Evolutionary conservation across 1,140 invertebrate genomes (phyloP), one percentile per base, ranked within the genome.

Genomic region (Prorops nasuta): DNA sequence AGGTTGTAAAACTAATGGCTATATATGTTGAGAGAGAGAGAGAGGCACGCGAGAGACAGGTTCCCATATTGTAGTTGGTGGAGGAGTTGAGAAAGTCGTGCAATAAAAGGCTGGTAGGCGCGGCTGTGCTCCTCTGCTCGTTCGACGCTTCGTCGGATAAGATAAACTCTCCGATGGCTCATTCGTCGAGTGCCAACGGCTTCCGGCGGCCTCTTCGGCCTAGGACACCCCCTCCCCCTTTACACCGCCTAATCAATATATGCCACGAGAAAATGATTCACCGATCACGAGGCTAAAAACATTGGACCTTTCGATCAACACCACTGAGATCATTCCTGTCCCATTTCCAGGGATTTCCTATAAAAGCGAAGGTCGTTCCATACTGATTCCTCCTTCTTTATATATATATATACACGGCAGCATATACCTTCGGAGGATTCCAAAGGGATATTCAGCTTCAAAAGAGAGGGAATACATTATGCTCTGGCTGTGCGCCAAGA

Each of bases 391-490:
- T n/a, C n/a, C n/a, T n/a, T n/a, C n/a, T n/a, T n/a, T n/a, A n/a
- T n/a, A n/a, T n/a, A n/a, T n/a, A n/a, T n/a, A n/a, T n/a, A 44
- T 53, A 14, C 15, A 35, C 19, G 15, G 21, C 6, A 34, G n/a
- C 10, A 6, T 45, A 31, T 46, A 45, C 19, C 22, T 19, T 12
- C n/a, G 16, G 31, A 21, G 36, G 36, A 41, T 36, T 38, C 18
- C 18, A 9, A 31, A 40, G 42, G 38, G 48, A 39, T 16, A 21
- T 34, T 10, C 15, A 36, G 36, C 32, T 36, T 56, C 51, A 66
- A 46, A 64, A 66, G 66, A 64, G 63, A 57, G 54, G 54, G 50
- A 58, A 67, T 62, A 65, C 54, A 65, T 65, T 62, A 62, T 58
- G 21, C 37, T 45, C 56, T 69, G 63, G 66, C 63, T 24, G 45